Evolutionary conservation across 2,797 vertebrate species (phyloP).

Genomic region (Phrynocephalus guinanensis): DNA sequence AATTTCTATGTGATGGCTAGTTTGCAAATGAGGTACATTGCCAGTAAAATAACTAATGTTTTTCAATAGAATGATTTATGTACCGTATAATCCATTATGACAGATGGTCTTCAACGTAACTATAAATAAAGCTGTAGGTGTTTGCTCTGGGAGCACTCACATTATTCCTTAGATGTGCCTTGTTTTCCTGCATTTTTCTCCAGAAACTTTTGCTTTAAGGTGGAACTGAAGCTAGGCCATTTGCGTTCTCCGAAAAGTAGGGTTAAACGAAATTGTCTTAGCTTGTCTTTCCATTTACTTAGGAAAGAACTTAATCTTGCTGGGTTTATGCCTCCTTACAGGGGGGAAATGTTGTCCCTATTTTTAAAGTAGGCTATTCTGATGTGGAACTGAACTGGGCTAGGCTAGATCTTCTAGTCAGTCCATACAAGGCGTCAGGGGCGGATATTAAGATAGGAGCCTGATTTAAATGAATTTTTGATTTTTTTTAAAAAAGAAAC

Average conservation of each 20-base stretch:
- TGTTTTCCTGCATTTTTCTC: conserved; percentile 44
- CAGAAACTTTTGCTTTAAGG: conserved; percentile 33
- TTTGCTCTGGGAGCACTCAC: conserved; percentile 54
- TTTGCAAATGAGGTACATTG: conserved; percentile 63
- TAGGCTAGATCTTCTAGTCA: neutral
- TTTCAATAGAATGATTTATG: conserved; percentile 69
- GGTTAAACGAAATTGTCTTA: neutral
- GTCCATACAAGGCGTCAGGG: too few relatives aligned
- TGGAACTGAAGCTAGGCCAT: conserved; percentile 24
- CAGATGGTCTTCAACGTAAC: conserved; percentile 62
- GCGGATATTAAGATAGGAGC: neutral
- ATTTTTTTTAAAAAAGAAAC: neutral
- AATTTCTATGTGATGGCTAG: conserved; percentile 56
- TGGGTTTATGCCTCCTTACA: neutral
- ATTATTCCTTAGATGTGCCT: conserved; percentile 46
- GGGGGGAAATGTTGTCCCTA: too few relatives aligned
- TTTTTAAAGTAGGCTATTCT: neutral
- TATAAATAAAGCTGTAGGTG: conserved; percentile 68
- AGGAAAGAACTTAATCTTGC: neutral
- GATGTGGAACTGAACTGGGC: neutral
- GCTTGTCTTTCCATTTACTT: neutral
- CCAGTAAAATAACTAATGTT: conserved; percentile 62
- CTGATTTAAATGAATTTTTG: neutral
- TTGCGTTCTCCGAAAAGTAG: neutral
- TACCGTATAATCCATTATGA: conserved; percentile 60